Conservation (phyloP, 2,888 invertebrate species). For the Pelosia muscerda region DNA sequence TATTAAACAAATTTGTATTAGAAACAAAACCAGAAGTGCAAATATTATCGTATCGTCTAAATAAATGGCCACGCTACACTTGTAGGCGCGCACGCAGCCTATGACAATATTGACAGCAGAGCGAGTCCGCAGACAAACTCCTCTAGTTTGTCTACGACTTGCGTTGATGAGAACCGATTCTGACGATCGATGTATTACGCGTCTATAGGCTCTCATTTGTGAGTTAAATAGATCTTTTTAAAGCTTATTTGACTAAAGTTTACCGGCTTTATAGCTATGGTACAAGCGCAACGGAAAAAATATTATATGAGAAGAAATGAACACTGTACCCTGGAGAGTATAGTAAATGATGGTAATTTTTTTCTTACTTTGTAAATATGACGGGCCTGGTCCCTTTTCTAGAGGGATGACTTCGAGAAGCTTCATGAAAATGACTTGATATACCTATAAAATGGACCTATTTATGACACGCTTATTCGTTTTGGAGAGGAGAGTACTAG, state of each 20-base stretch:
- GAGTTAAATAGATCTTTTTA: not conserved
- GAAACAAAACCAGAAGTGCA: not conserved
- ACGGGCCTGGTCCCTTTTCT: too few species aligned
- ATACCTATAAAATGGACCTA: too few species aligned
- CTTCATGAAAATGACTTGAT: too few species aligned
- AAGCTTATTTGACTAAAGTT: not conserved
- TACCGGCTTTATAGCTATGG: not conserved
- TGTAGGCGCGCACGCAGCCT: slow-evolving; percentile 55
- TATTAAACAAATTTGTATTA: slow-evolving; percentile 2
- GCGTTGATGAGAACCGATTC: slow-evolving; percentile 33
- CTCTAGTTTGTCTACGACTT: slow-evolving; percentile 49
- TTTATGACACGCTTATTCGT: too few species aligned
- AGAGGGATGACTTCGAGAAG: too few species aligned
- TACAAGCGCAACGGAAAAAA: too few species aligned
- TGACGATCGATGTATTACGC: slow-evolving; percentile 21
- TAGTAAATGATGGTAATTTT: too few species aligned
- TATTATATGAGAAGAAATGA: too few species aligned
- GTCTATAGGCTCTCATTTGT: not conserved
- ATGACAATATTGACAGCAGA: slow-evolving; percentile 72
- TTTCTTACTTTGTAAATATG: too few species aligned
- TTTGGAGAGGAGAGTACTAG: too few species aligned
- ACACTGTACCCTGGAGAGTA: too few species aligned
- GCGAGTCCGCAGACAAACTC: slow-evolving; percentile 55
- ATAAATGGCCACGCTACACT: slow-evolving; percentile 30
- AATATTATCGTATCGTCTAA: slow-evolving; percentile 29